Conservation (phyloP, 2,888 invertebrate genomes). For the Thalpophila matura region DNA sequence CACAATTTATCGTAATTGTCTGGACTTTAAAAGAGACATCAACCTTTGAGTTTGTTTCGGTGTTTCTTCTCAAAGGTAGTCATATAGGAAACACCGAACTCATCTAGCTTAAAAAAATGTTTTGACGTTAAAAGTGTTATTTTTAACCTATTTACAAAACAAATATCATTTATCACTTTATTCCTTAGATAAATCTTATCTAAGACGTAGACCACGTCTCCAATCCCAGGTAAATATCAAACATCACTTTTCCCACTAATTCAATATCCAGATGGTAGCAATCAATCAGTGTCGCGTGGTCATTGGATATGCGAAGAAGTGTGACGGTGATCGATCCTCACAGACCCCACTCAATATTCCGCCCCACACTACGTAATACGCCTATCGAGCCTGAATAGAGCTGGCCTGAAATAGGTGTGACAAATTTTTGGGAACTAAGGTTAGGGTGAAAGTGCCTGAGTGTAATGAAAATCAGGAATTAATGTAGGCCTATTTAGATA, state of each 20-base stretch:
- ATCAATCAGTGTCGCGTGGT: constrained; percentile 54
- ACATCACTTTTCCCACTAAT: constrained; percentile 24
- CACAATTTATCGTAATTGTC: no score
- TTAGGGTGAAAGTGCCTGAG: constrained; percentile 26
- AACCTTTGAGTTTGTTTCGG: no score
- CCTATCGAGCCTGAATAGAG: constrained; percentile 47
- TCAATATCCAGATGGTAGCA: constrained; percentile 3
- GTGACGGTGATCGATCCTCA: constrained; percentile 55
- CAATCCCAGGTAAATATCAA: constrained; percentile 3
- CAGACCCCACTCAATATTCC: constrained; percentile 55
- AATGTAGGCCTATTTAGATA: no score
- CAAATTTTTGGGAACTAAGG: constrained; percentile 45
- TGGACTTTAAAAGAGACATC: no score
- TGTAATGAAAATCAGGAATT: constrained; percentile 2
- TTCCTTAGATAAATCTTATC: not conserved
- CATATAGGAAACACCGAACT: no score
- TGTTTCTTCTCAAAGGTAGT: no score
- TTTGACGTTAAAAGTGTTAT: no score
- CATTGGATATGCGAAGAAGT: constrained; percentile 56
- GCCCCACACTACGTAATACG: constrained; percentile 49
- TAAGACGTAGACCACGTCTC: not conserved
- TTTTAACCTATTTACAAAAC: no score
- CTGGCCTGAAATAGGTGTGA: constrained; percentile 49
- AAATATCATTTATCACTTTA: no score
- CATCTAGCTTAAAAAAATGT: no score